Evolutionary conservation across 2,113 vertebrate species (phyloP).

Genomic region (Siphamia tubifer): DNA sequence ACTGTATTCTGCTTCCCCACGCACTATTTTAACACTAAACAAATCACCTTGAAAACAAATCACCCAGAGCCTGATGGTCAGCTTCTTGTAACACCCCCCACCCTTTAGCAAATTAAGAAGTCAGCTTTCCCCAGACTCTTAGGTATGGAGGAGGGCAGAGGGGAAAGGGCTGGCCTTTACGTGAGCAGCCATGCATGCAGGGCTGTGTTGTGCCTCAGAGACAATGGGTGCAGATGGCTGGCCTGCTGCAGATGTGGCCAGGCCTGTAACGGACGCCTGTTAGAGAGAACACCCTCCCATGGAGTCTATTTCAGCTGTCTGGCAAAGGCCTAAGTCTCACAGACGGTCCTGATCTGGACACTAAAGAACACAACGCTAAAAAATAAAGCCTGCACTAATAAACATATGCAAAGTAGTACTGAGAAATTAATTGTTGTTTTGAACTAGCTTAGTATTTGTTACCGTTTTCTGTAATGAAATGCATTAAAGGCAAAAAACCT

Average conservation of each 20-base stretch:
- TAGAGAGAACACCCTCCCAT: constrained; percentile 62
- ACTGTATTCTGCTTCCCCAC: too few relatives aligned
- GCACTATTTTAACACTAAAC: too few relatives aligned
- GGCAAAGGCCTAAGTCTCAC: constrained; percentile 39
- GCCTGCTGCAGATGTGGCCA: constrained; percentile 75
- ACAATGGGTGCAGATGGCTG: constrained; percentile 82
- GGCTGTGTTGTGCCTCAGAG: constrained; percentile 65
- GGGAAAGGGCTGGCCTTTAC: constrained; percentile 62
- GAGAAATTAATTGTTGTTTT: too few relatives aligned
- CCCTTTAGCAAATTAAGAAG: constrained; percentile 72
- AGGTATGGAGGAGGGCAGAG: constrained; percentile 41
- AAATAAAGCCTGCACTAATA: not conserved
- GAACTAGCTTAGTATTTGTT: too few relatives aligned
- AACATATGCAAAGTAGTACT: not conserved
- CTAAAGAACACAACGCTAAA: not conserved
- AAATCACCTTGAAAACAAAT: constrained; percentile 46
- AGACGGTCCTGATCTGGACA: constrained; percentile 5
- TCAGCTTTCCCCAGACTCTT: constrained; percentile 50
- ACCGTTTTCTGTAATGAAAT: too few relatives aligned
- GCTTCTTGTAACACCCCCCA: constrained; percentile 4
- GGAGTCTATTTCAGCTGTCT: constrained; percentile 62
- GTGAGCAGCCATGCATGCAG: constrained; percentile 70
- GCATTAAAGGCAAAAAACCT: too few relatives aligned
- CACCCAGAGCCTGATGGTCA: constrained; percentile 15
- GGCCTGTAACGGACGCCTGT: constrained; percentile 75